Evolutionary conservation across 2,888 invertebrate genomes (phyloP), one percentile per base, ranked within the genome.

Genomic region (Drosophila tripunctata): DNA sequence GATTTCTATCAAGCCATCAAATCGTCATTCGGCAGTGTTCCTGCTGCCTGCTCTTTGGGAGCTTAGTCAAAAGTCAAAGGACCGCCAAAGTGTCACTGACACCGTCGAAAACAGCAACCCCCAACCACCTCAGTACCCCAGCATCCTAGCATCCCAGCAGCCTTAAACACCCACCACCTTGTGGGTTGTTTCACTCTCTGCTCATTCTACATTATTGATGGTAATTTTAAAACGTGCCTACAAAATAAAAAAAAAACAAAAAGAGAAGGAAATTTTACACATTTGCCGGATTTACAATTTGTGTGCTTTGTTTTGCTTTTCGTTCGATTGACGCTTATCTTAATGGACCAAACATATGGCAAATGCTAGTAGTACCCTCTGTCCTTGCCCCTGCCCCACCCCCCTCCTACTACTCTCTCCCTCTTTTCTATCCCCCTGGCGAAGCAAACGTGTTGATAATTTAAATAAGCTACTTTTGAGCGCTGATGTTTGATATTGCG

Each of bases 201-300:
- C 24, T 48, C 63, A 61, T 67, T 69, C 71, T 72, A 56, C 78
- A 86, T 84, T 84, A 84, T 84, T 84, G 84, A 84, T 84, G 88
- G 84, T 86, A 88, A 84, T 84, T 84, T 88, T 88, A 88, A 88
- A 84, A 84, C 88, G 88, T 88, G 84, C 88, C 84, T 75, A 52
- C 56, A 67, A 84, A 81, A 24, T 24, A 24, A 76, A 43, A n/a
- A n/a, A n/a, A n/a, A n/a, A n/a, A n/a, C n/a, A n/a, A n/a, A n/a
- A n/a, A n/a, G n/a, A n/a, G n/a, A n/a, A n/a, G 41, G 57, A 54
- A 79, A 85, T 84, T 83, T 79, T 83, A 77, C 88, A 86, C 84
- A 88, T 88, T 83, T 86, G 77, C 88, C 63, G 88, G 84, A 85
- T 85, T 88, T 88, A 80, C 75, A 78, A 80, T 82, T 76, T 74